phyloP scores from a whole-genome alignment of 2,113 vertebrate genomes.

The Cardinalis cardinalis region DNA sequence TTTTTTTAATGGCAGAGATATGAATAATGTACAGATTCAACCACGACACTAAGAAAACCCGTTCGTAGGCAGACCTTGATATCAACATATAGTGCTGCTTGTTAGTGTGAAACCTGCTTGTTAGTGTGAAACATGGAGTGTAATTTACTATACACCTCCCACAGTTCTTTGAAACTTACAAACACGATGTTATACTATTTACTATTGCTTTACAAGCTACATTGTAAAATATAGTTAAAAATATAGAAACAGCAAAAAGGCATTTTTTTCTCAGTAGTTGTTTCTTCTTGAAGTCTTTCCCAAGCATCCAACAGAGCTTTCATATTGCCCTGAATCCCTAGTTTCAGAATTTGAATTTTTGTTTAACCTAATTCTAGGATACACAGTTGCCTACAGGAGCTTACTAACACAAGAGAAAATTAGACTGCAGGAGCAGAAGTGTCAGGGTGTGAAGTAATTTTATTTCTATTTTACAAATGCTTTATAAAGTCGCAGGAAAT shows the following conservation, averaged over 20 bases:
- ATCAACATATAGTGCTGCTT: not conserved
- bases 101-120: not conserved
- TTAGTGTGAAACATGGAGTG: not conserved
- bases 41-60: not conserved
- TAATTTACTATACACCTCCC: not conserved
- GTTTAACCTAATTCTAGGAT: not conserved
- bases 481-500: accelerated
- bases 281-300: not conserved
- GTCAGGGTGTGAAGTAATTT: not conserved
- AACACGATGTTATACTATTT: not conserved
- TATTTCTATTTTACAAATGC: not conserved
- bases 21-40: not conserved
- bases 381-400: not conserved
- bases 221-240: not conserved
- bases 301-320: not conserved
- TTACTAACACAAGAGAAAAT: not conserved
- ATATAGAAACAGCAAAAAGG: not conserved
- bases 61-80: not conserved
- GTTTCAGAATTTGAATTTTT: not conserved
- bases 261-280: not conserved
- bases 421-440: not conserved
- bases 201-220: not conserved
- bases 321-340: not conserved
- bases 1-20: not conserved
- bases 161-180: not conserved